These are phyloP conservation scores for Eutrigla gurnardus DNA, from an alignment of 2,797 vertebrate species.

Conservation along the genomic window DNA sequence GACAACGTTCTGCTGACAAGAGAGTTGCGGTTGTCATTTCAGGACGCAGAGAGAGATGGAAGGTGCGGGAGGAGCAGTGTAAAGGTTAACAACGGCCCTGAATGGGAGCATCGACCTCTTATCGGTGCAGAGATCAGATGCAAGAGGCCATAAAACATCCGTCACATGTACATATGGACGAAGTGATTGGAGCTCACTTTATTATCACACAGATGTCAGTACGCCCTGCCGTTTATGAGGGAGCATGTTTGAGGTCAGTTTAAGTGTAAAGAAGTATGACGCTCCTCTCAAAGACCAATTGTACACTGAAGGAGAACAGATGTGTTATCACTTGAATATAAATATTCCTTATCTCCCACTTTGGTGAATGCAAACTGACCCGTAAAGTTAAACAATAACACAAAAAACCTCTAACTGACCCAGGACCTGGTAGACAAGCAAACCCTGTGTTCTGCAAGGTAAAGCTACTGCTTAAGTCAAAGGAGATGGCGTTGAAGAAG, in stretches of 20 bases:
- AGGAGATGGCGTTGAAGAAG: no score
- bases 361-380: not conserved
- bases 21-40: conserved; percentile 6
- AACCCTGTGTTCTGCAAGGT: no score
- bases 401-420: not conserved
- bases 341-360: not conserved
- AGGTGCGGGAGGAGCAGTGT: not conserved
- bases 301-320: not conserved
- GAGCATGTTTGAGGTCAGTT: conserved; percentile 23
- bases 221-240: conserved; percentile 12
- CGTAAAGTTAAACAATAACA: not conserved
- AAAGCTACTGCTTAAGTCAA: no score
- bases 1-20: not conserved
- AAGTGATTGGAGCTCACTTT: not conserved
- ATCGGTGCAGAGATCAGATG: conserved; percentile 41
- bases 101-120: conserved; percentile 34
- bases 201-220: conserved; percentile 4
- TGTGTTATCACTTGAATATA: not conserved
- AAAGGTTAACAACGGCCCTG: conserved; percentile 31
- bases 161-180: not conserved
- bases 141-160: conserved; percentile 30
- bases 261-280: not conserved
- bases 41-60: not conserved
- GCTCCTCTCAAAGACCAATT: conserved; percentile 1
- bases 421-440: not conserved